phyloP scores from a whole-genome alignment of 2,113 vertebrate genomes.

The Crotalus tigris region DNA sequence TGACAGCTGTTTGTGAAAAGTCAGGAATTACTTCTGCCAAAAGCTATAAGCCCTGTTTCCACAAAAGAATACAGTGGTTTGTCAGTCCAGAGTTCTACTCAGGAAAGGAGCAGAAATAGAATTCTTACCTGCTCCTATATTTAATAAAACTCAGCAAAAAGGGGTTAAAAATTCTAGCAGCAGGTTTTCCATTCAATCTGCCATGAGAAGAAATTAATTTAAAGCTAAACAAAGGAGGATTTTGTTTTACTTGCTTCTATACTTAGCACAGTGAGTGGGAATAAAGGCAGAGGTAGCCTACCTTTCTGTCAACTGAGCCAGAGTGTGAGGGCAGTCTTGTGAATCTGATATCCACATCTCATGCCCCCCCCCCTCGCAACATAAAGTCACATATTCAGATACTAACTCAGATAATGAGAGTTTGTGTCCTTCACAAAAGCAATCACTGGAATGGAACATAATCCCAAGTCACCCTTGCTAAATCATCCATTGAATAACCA shows the following conservation, averaged over 20 bases:
- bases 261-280: neutral
- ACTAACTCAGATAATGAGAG: neutral
- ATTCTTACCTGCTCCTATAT: neutral
- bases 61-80: neutral
- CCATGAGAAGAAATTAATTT: neutral
- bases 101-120: neutral
- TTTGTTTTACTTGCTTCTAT: neutral
- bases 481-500: neutral
- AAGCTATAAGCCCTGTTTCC: neutral
- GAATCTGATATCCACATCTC: neutral
- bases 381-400: neutral
- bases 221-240: neutral
- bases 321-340: neutral
- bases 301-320: neutral
- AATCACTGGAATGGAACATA: neutral
- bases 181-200: neutral
- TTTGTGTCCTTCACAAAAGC: neutral
- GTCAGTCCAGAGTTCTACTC: neutral
- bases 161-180: neutral
- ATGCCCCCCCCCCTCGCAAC: neutral
- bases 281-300: neutral
- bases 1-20: neutral
- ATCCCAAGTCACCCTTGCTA: neutral
- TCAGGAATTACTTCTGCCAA: neutral
- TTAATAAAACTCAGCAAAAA: neutral